These are phyloP conservation scores for Nannospalax galili DNA, from an alignment of 2,113 vertebrate genomes.

Conservation along the genomic window DNA sequence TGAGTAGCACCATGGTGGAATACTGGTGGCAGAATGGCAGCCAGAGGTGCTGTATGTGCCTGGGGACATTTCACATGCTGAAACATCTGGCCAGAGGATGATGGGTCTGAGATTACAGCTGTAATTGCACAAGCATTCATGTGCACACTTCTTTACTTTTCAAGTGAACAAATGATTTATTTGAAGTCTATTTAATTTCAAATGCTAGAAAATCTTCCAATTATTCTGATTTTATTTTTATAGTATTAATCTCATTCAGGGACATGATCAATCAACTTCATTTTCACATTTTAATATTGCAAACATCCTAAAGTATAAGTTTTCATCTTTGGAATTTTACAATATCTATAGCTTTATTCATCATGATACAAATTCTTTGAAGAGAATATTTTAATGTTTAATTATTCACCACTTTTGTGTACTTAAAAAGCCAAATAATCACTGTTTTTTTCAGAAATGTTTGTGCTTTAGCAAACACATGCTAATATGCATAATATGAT, in stretches of 20 bases:
- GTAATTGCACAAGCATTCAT: too few species aligned
- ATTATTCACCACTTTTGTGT: not conserved
- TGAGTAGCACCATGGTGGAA: not conserved
- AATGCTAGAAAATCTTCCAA: not conserved
- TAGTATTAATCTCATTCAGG: not conserved
- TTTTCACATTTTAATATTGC: not conserved
- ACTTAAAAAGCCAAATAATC: not conserved
- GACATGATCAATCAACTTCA: not conserved
- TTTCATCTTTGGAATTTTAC: not conserved
- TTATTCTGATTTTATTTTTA: slow-evolving; percentile 6
- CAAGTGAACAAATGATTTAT: too few species aligned
- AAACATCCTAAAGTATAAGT: not conserved
- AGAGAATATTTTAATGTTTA: not conserved
- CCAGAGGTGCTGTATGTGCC: not conserved
- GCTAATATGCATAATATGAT: not conserved
- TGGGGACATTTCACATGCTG: rapidly evolving
- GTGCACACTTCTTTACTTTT: too few species aligned
- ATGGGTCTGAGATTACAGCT: not conserved
- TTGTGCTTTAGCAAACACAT: not conserved
- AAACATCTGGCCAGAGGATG: too few species aligned
- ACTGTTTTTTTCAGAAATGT: slow-evolving; percentile 14
- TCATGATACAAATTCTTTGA: not conserved
- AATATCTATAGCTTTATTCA: not conserved
- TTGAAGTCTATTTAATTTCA: not conserved
- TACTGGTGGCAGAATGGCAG: not conserved